Base-by-base conservation (phyloP, 1,140 invertebrate genomes). In the fruit fly (Drosophila melanogaster) region DNA sequence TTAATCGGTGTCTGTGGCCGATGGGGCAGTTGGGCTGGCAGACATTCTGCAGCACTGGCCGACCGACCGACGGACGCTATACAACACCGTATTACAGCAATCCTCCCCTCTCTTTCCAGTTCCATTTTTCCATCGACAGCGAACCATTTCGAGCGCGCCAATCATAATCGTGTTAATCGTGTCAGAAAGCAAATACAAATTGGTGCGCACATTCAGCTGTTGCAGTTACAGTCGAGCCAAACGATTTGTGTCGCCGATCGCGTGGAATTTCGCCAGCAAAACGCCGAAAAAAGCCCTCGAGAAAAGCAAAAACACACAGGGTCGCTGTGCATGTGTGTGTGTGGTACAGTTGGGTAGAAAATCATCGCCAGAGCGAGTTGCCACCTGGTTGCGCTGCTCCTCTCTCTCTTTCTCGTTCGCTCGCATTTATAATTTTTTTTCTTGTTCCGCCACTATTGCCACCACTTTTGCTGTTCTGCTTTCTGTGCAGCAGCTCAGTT, bases 271-370 rank as follows among this genome's bases (percentile, higher is more conserved):
- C 40, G 44, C 14, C 24, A n/a, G 17, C n/a, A 35, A 64, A 51
- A 35, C n/a, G 37, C 14, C 7, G 11, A 8, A 46, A 54, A 57
- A 47, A 24, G 17, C 41, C 17, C 6, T 50, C 10, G 17, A 67
- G 17, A 67, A 70, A 43, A 49, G 33, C 41, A 56, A 44, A 50
- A 70, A 43, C 51, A 67, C 38, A 61, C 61, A 46, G 40, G 22
- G 59, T 17, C 41, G 44, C 26, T 50, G 77, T 77, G 81, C 66
- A 56, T 71, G 75, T 89, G 84, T 80, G 78, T 85, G 81, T 79
- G 84, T 87, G 79, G 84, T 87, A 87, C 84, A 87, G 84, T 87
- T 87, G 84, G 84, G 84, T 87, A 84, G 84, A 90, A 87, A 84
- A 87, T 84, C 72, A 76, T 76, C 60, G 72, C 73, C 81, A 81